Evolutionary conservation across 2,797 vertebrate species (phyloP).

Genomic region (Echeneis naucrates): DNA sequence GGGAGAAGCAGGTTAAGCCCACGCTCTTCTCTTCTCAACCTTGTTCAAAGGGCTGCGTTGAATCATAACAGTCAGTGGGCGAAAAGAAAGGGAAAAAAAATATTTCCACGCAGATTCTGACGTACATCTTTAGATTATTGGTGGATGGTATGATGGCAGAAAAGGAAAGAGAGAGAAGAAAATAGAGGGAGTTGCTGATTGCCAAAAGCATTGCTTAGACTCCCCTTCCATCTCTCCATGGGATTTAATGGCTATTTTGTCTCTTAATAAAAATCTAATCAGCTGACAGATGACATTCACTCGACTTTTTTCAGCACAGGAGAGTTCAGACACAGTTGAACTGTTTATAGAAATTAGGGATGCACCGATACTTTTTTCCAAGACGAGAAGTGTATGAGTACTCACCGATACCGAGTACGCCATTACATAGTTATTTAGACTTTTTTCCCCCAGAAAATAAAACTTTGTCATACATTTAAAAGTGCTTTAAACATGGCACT

Average conservation of each 20-base stretch:
- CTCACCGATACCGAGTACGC: too few species aligned
- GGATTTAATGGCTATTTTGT: slow-evolving; percentile 32
- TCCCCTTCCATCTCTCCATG: slow-evolving; percentile 12
- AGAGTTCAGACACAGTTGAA: slow-evolving; percentile 15
- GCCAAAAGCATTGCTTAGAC: slow-evolving; percentile 23
- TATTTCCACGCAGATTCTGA: slow-evolving; percentile 65
- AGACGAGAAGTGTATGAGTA: too few species aligned
- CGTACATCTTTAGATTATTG: slow-evolving; percentile 53
- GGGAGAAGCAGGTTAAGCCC: slow-evolving; percentile 61
- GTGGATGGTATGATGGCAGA: slow-evolving; percentile 36
- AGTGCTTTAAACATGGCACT: too few species aligned
- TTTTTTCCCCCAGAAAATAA: too few species aligned
- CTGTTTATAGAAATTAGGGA: slow-evolving; percentile 6
- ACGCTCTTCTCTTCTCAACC: slow-evolving; percentile 60
- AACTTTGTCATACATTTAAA: too few species aligned
- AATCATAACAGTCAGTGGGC: slow-evolving; percentile 76
- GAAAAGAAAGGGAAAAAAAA: slow-evolving; percentile 61
- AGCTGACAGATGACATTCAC: slow-evolving; percentile 17
- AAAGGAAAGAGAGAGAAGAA: not conserved
- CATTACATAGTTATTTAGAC: too few species aligned
- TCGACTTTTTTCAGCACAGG: not conserved
- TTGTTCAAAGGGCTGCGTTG: slow-evolving; percentile 62
- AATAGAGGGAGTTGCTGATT: slow-evolving; percentile 18
- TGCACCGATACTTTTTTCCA: too few species aligned
- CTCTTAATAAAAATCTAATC: slow-evolving; percentile 19